Evolutionary conservation across 2,888 invertebrate species (phyloP), one percentile per base, ranked within the genome.

Genomic region (Protophormia terraenovae): DNA sequence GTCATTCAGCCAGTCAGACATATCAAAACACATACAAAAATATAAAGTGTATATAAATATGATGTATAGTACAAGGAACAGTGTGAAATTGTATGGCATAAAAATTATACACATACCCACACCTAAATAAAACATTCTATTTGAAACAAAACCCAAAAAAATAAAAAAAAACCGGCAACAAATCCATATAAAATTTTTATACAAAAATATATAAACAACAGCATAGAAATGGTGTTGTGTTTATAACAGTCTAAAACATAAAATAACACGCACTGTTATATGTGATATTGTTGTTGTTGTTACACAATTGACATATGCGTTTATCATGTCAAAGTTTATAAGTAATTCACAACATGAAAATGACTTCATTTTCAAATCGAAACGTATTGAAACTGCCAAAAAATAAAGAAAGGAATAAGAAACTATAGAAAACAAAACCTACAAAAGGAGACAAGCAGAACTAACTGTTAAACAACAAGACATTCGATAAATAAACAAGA

Each of bases 311-410:
- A 71, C 82, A 71, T 71, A 79, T 75, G 79, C 79, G 62, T 75
- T 73, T 79, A 79, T 71, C 58, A 27, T 79, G 83, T 84, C 69
- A 64, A 84, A 66, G 22, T 75, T 67, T 79, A 55, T 83, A 75
- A 79, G 83, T 79, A 75, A 62, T 83, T 77, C 69, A 67, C 24
- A 79, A 75, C 69, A 83, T 79, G 79, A 83, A 83, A 84, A 83
- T 84, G 64, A 79, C 83, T 79, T 84, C 75, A 84, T 84, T 79
- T 75, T 58, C 64, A 12, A 60, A 83, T 29, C 55, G 16, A 16
- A 60, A 47, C n/a, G 22, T 35, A 58, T 14, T 14, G 50, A 67
- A 73, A 55, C 76, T 19, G 16, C 60, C 24, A 67, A 66, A 58
- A 80, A 64, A 53, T 6, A 22, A 7, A 24, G 16, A 45, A 16